Evolutionary conservation across 2,113 vertebrate species (phyloP).

Genomic region (Actenoides hombroni): DNA sequence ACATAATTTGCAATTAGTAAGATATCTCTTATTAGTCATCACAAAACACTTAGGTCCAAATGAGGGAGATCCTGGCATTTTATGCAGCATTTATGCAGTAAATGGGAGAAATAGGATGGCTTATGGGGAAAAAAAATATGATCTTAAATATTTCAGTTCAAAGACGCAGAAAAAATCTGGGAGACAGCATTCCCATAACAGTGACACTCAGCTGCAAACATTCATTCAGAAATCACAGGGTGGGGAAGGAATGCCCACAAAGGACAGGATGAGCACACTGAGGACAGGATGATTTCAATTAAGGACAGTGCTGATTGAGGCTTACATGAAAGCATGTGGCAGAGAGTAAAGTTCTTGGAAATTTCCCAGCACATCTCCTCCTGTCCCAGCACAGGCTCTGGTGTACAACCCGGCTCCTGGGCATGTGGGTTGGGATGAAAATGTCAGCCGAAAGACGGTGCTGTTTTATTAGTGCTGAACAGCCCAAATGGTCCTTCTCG

Average conservation of each 20-base stretch:
- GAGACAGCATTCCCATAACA: neutral
- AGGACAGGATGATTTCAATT: neutral
- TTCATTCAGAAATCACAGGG: neutral
- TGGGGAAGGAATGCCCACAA: neutral
- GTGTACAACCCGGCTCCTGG: neutral
- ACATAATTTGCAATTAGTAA: neutral
- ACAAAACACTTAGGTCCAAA: neutral
- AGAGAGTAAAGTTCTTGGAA: neutral
- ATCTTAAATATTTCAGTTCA: neutral
- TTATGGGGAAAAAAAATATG: neutral
- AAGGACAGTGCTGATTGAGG: neutral
- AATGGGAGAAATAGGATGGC: neutral
- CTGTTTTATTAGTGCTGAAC: neutral
- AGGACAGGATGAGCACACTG: neutral
- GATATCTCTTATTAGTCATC: neutral
- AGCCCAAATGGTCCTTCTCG: neutral
- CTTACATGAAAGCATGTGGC: neutral
- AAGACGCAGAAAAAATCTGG: neutral
- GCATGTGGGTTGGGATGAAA: fast-evolving
- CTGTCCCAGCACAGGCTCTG: neutral
- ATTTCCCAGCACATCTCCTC: neutral
- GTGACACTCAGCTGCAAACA: neutral
- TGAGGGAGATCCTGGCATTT: neutral
- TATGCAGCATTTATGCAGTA: neutral
- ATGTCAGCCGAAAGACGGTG: neutral